These are phyloP conservation scores for Drosophila gaucha DNA, from an alignment of 2,888 invertebrate genomes.

Conservation along the genomic window DNA sequence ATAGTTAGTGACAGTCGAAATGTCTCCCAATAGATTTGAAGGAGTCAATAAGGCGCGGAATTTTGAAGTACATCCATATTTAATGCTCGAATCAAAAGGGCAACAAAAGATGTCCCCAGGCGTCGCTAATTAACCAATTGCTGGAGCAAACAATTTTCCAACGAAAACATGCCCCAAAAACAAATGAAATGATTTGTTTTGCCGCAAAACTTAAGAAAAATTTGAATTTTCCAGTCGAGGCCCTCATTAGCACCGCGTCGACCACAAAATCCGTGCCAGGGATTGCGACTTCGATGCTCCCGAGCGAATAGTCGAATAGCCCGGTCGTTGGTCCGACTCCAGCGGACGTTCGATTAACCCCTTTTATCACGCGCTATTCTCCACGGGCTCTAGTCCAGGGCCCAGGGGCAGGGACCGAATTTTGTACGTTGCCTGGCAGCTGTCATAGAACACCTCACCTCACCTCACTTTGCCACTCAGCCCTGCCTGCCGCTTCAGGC, in stretches of 20 bases:
- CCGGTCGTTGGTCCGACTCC: conserved; percentile 30
- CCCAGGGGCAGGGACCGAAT: conserved; percentile 26
- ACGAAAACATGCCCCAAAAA: background rate
- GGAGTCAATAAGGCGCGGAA: conserved; percentile 42
- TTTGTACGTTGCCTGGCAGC: conserved; percentile 44
- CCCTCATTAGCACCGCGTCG: conserved; percentile 49
- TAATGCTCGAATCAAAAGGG: conserved; percentile 56
- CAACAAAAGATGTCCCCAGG: conserved; percentile 70
- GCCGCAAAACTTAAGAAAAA: conserved; percentile 20
- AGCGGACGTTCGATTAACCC: conserved; percentile 70
- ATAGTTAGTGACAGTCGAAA: conserved; percentile 32
- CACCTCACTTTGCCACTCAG: background rate
- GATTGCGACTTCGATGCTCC: conserved; percentile 36
- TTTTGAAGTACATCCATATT: conserved; percentile 48
- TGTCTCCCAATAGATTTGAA: conserved; percentile 56
- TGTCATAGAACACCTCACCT: conserved; percentile 50
- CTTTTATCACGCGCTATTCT: conserved; percentile 78
- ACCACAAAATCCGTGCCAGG: conserved; percentile 48
- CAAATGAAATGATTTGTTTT: conserved; percentile 19
- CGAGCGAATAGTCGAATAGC: conserved; percentile 56
- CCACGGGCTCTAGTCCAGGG: conserved; percentile 44
- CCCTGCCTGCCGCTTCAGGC: background rate
- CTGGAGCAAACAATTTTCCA: conserved; percentile 47
- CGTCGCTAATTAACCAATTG: conserved; percentile 78
- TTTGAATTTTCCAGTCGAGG: conserved; percentile 30